These are phyloP conservation scores for Drosophila antonietae DNA, from an alignment of 2,888 invertebrate genomes.

Conservation along the genomic window DNA sequence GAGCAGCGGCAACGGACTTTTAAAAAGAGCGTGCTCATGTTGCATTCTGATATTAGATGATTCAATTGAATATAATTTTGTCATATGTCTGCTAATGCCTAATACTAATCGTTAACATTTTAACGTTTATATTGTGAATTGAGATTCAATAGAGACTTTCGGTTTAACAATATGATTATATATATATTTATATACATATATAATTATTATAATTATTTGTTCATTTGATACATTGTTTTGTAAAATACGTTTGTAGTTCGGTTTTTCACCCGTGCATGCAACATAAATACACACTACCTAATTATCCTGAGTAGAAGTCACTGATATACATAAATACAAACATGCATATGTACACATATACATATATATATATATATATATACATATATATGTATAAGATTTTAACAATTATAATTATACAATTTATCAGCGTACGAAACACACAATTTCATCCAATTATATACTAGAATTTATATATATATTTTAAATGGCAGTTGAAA, in stretches of 20 bases:
- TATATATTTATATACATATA: not conserved
- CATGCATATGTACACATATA: slow-evolving; percentile 10
- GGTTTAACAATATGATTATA: slow-evolving; percentile 37
- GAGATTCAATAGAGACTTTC: slow-evolving; percentile 73
- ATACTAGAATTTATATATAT: slow-evolving; percentile 25
- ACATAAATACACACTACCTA: slow-evolving; percentile 34
- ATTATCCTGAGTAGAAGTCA: slow-evolving; percentile 33
- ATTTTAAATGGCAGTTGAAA: slow-evolving; percentile 55
- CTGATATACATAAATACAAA: slow-evolving; percentile 28
- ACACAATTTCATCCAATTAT: slow-evolving; percentile 28
- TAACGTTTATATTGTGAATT: slow-evolving; percentile 58
- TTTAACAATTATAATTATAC: slow-evolving; percentile 21
- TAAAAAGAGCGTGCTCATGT: slow-evolving; percentile 27
- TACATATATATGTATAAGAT: slow-evolving; percentile 29
- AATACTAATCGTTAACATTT: slow-evolving; percentile 44
- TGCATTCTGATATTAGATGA: slow-evolving; percentile 23
- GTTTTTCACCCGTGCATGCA: slow-evolving; percentile 36
- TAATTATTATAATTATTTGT: slow-evolving; percentile 32
- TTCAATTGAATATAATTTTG: slow-evolving; percentile 30
- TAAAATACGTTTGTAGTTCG: slow-evolving; percentile 68
- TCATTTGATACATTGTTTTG: slow-evolving; percentile 56
- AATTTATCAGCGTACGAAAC: slow-evolving; percentile 24
- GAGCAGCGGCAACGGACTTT: slow-evolving; percentile 21
- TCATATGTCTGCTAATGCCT: slow-evolving; percentile 39
- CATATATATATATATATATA: slow-evolving; percentile 25